Conservation (phyloP, 2,113 vertebrate species). For the Theristicus caerulescens region DNA sequence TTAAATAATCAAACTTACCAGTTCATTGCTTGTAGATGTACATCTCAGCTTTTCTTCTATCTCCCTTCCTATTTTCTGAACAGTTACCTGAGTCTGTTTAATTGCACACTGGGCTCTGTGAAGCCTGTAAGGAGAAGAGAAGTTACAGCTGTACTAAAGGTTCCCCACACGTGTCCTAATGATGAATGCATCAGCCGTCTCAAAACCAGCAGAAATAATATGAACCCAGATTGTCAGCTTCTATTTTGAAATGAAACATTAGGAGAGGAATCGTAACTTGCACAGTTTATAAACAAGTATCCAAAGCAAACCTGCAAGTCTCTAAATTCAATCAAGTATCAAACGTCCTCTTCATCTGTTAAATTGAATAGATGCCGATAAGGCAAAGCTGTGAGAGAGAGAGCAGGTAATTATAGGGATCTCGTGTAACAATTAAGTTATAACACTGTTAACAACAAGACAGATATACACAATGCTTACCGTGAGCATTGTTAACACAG, state of each 20-base stretch:
- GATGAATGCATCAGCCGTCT: fast-evolving
- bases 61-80: constrained; percentile 96
- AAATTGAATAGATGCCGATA: neutral
- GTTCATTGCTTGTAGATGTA: constrained; percentile 87
- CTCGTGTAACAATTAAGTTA: neutral
- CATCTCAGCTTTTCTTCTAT: constrained; percentile 96
- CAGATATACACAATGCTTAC: neutral
- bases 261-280: neutral
- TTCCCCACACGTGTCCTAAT: fast-evolving
- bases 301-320: neutral
- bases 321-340: neutral
- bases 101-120: constrained; percentile 97
- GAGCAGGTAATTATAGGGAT: neutral
- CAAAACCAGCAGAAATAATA: neutral
- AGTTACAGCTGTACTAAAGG: constrained; percentile 5
- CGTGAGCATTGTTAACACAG: fast-evolving
- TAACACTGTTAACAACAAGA: neutral
- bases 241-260: neutral
- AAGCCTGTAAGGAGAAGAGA: constrained; percentile 80
- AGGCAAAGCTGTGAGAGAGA: neutral
- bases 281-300: fast-evolving
- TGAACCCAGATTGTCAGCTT: neutral
- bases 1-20: constrained; percentile 78
- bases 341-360: neutral
- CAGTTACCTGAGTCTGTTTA: constrained; percentile 98